A percentile compares a stretch with the other conserved stretches of the same genome.
Conservation (phyloP, 2,113 vertebrate genomes). For the Cyphomyrus plagiostoma region DNA sequence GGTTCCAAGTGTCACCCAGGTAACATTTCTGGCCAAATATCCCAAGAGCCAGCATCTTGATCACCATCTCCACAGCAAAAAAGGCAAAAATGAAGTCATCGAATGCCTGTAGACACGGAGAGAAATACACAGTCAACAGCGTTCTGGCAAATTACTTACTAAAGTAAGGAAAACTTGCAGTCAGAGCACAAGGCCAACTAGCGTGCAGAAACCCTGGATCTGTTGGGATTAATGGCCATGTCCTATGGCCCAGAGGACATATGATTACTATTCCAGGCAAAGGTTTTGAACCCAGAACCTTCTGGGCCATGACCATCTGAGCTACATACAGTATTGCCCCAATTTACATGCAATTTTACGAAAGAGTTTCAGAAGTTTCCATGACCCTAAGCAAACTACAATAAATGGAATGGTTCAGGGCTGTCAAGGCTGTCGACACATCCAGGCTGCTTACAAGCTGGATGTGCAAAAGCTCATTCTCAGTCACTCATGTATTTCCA, state of each 20-base stretch:
- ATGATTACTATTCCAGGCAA: neutral
- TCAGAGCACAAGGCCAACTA: neutral
- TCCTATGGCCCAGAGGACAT: neutral
- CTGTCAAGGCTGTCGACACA: neutral
- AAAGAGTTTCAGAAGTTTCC: neutral
- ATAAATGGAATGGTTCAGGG: neutral
- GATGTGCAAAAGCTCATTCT: neutral
- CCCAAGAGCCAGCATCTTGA: conserved; percentile 82
- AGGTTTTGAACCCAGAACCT: neutral
- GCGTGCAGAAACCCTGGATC: neutral
- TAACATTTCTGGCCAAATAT: conserved; percentile 80
- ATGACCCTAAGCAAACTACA: neutral
- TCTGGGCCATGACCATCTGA: neutral
- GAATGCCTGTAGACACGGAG: conserved; percentile 62
- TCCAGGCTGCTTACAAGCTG: neutral
- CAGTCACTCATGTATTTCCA: neutral
- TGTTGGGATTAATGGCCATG: neutral
- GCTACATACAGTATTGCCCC: neutral
- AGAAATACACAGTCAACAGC: conserved; percentile 4
- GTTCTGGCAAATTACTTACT: neutral
- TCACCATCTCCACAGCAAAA: conserved; percentile 83
- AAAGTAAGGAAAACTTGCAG: neutral
- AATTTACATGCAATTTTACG: neutral
- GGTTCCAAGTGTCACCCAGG: conserved; percentile 82
- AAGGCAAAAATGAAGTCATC: conserved; percentile 85